These are phyloP conservation scores for Gnathonemus longibarbis DNA, from an alignment of 2,113 vertebrate species.

Conservation along the genomic window DNA sequence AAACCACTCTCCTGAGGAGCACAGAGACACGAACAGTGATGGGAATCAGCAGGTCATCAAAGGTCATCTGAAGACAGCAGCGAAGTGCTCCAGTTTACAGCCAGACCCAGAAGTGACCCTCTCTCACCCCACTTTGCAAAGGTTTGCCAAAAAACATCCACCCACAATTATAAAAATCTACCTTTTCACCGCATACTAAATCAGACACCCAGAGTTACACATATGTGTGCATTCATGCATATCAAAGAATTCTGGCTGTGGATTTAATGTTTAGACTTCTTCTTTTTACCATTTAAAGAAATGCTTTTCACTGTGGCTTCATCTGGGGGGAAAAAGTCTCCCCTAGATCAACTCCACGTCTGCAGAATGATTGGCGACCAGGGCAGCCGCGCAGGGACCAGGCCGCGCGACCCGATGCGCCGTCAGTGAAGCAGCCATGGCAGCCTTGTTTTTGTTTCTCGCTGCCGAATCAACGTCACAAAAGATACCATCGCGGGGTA, in stretches of 20 bases:
- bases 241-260: not conserved
- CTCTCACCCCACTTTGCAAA: not conserved
- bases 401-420: not conserved
- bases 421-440: not conserved
- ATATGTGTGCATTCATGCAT: not conserved
- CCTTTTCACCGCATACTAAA: not conserved
- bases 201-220: not conserved
- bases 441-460: not conserved
- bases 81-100: not conserved
- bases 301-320: not conserved
- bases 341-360: not conserved
- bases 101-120: not conserved
- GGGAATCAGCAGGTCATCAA: not conserved
- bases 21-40: not conserved
- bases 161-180: not conserved
- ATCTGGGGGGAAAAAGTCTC: not conserved
- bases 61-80: not conserved
- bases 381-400: not conserved
- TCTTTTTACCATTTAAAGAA: not conserved
- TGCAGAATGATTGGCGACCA: not conserved
- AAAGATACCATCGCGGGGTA: conserved; percentile 12
- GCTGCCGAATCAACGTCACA: not conserved
- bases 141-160: not conserved
- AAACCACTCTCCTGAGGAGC: not conserved
- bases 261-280: not conserved